Evolutionary conservation across 2,113 vertebrate species (phyloP), one percentile per base, ranked within the genome.

Genomic region (Brachyhypopomus gauderio): DNA sequence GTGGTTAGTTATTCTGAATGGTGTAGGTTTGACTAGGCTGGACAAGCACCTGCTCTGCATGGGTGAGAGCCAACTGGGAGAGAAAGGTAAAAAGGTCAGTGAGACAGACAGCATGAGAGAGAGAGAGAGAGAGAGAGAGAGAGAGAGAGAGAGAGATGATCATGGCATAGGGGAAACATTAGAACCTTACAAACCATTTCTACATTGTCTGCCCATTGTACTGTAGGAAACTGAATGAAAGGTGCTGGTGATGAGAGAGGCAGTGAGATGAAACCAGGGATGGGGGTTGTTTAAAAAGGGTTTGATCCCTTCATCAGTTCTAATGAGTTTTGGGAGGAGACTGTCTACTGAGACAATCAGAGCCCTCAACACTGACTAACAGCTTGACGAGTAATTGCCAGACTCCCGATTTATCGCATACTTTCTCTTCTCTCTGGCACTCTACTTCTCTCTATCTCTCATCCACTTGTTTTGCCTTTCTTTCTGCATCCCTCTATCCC

Each of bases 361-460:
- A 71, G 41, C 17, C 62, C 78, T 71, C 69, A 23, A 64, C 71
- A 52, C 75, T 17, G 11, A 82, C 75, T 85, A 58, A 80, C 58
- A 25, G 22, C 60, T 83, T 17, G 16, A 7, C 30, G 4, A 6
- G 27, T 75, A 79, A 79, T 71, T 70, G 72, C 63, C 70, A 2
- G 56, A 84, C 36, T 75, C 64, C 19, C 6, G 8, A 16, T 81
- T 71, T 66, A 34, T 30, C 52, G 23, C 45, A 55, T 30, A 27
- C 48, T 77, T 78, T 84, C 82, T 75, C 67, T 30, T 25, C 79
- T 88, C 38, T 80, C 83, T 80, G 81, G 77, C 45, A 56, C 77
- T 75, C 73, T 2, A 38, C 69, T 60, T 63, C 56, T 52, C 20
- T 60, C 22, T 20, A 22, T 36, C 52, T 55, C 45, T 56, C 22